Conservation (phyloP, 1,140 invertebrate species). For the Mizuhopecten yessoensis region DNA sequence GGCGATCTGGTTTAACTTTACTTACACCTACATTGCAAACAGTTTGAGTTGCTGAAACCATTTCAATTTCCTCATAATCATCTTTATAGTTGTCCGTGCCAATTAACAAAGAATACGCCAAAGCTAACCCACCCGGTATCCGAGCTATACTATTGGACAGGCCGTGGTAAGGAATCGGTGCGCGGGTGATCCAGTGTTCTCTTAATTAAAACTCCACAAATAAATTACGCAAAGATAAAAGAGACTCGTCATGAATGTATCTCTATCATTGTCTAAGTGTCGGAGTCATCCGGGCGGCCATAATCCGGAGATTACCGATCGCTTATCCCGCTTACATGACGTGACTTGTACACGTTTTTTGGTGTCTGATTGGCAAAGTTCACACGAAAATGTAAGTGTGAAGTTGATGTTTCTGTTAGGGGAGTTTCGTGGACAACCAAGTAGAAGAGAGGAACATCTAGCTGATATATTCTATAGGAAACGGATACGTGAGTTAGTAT, state of each 20-base stretch:
- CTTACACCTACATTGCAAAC: neutral
- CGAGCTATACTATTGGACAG: neutral
- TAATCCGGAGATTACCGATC: constrained; percentile 23
- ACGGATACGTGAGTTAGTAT: no score
- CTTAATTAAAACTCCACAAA: constrained; percentile 19
- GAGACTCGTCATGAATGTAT: neutral
- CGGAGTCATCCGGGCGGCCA: neutral
- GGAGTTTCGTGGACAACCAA: no score
- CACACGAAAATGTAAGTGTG: neutral
- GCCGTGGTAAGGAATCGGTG: neutral
- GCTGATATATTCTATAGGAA: no score
- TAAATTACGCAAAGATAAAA: constrained; percentile 36
- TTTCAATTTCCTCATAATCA: no score
- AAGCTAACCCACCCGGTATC: neutral
- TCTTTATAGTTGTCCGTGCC: no score
- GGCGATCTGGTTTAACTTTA: neutral
- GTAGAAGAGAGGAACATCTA: no score
- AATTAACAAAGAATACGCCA: neutral
- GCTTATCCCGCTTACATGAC: neutral
- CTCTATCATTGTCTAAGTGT: neutral
- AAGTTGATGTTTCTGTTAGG: no score
- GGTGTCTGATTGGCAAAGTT: neutral
- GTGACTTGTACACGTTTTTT: neutral
- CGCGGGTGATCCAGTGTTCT: neutral
- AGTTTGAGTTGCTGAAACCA: neutral